Base-by-base conservation (phyloP, 2,888 invertebrate genomes). In the Plagodis dolabraria region DNA sequence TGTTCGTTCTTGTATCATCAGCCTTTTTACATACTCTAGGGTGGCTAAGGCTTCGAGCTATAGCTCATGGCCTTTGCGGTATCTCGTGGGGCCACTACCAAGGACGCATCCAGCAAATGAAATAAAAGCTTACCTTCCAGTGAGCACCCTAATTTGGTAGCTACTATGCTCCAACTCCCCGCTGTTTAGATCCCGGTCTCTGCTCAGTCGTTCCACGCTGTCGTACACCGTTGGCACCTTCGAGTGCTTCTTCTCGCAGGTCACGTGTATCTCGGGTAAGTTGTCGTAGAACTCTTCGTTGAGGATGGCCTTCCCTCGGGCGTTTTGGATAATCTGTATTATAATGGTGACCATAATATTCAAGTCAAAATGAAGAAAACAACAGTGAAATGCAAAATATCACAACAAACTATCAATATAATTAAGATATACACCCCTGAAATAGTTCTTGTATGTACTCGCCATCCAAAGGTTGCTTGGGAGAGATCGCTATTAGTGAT, bases 221-320 rank as follows among this genome's bases (percentile, higher is more conserved):
- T 89, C 85, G 53, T 87, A 86, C 5, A 83, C 59, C 52, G 72
- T 78, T 0, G 80, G 73, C 9, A 67, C 65, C n/a, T 76, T 79
- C 0, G 79, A 70, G 5, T 70, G 69, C 2, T 64, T 77, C 67
- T 85, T 87, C 61, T 92, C 92, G 60, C 92, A 91, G 0, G 91
- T 89, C 4, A 92, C 89, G 64, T 92, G 87, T 5, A 92, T 86
- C 61, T 92, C 92, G 5, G 92, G 92, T 2, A 92, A 71, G 58
- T 86, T 85, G 2, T 82, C 80, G 64, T 92, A 92, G 72, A 92
- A 92, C 22, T 86, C 87, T 0, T 92, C 90, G 62, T 80, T 89
- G 2, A 90, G 57, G 2, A 92, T 88, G 0, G 89, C 84, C 53
- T 88, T 89, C 0, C 90, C 87, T 67, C 57, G 43, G 6, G 57